Percentiles rank a stretch among this genome's conserved stretches.
Conservation (phyloP, 1,140 invertebrate genomes). For the Telenomus remus region DNA sequence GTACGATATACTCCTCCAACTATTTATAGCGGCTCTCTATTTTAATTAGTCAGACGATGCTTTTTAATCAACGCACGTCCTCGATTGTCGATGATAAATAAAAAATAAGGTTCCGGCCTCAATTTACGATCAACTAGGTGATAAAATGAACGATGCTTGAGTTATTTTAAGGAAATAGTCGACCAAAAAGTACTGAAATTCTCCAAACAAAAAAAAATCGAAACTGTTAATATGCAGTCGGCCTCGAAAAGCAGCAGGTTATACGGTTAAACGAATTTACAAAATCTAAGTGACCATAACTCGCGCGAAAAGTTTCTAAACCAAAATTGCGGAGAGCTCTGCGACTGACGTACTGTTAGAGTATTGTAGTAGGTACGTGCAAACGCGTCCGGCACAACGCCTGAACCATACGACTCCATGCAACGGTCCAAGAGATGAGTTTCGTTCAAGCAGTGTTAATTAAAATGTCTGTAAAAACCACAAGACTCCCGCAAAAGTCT, state of each 20-base stretch:
- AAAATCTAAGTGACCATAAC: constrained; percentile 31
- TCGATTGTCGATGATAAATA: neutral
- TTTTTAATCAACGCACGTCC: too few species aligned
- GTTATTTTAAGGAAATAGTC: too few species aligned
- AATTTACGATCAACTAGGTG: constrained; percentile 8
- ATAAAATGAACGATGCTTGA: neutral
- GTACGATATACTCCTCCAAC: neutral
- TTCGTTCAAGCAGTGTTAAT: constrained; percentile 51
- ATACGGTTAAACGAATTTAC: constrained; percentile 14
- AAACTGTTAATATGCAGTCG: constrained; percentile 1
- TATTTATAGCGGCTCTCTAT: neutral
- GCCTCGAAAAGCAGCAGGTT: constrained; percentile 17
- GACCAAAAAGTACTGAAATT: too few species aligned
- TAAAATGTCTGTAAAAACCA: constrained; percentile 57
- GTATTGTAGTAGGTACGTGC: constrained; percentile 23
- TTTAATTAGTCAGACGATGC: constrained; percentile 13
- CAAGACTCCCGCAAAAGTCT: constrained; percentile 47
- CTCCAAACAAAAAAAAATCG: too few species aligned
- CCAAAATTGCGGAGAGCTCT: constrained; percentile 41
- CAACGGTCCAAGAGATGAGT: constrained; percentile 32
- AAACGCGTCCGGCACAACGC: constrained; percentile 25
- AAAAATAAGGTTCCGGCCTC: constrained; percentile 9
- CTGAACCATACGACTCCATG: constrained; percentile 31
- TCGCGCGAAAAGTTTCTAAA: constrained; percentile 40
- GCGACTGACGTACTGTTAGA: constrained; percentile 42